Evolutionary conservation across 2,888 invertebrate species (phyloP), one percentile per base, ranked within the genome.

Genomic region (Campaea margaritaria): DNA sequence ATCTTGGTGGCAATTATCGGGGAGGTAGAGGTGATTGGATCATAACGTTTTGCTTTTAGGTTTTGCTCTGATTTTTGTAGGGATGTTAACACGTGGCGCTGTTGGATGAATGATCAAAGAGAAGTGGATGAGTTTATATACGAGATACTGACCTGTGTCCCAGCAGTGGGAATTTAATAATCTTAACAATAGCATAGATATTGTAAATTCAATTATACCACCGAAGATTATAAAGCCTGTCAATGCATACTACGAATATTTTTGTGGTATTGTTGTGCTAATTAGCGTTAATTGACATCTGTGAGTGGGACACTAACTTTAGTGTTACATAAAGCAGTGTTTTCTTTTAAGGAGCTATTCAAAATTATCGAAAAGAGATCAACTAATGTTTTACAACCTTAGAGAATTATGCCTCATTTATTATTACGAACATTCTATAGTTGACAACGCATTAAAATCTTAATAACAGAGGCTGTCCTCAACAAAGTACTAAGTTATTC

Each of bases 11-110:
- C 87, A 85, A 89, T 88, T 88, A 87, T 84, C 74, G 76, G 74
- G 73, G 79, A 79, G 82, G 83, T 80, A 76, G 83, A 83, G 82
- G 83, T 86, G 86, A 88, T 89, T 87, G 85, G 83, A 86, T 87
- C 64, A 76, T 61, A 62, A 57, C 67, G 74, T 74, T 5, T 74
- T 74, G 79, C 79, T 82, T 81, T 79, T 73, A 75, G 69, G 60
- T 61, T 58, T 66, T 67, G 55, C 65, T 67, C 42, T 66, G 65
- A 38, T 46, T 41, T 57, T 55, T 50, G 42, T 59, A 28, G 21
- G 15, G 27, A 27, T 46, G 15, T n/a, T 48, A 27, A 48, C n/a
- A n/a, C 57, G 51, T 41, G 13, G 49, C 39, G 31, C 27, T 21
- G 21, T 2, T 5, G 48, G 36, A 50, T 27, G 41, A 15, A 42